Percentiles rank a stretch among this genome's conserved stretches.
These are phyloP conservation scores for Pseudanteris insignis DNA, from an alignment of 2,888 invertebrate species.

Conservation along the genomic window DNA sequence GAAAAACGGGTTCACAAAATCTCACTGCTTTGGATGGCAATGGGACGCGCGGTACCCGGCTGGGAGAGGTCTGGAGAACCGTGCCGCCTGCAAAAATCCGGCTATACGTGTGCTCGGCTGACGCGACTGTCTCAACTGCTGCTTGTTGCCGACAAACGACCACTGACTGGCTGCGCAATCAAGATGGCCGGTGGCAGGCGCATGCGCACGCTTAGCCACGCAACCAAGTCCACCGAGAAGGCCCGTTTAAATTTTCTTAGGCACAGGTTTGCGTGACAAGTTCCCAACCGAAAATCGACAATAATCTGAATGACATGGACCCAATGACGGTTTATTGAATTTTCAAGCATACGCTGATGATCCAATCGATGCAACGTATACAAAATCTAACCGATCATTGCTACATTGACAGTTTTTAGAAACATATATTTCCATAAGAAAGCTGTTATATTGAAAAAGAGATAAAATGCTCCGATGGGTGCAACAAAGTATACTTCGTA, in stretches of 20 bases:
- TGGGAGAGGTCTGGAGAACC: constrained; percentile 16
- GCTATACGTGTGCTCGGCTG: constrained; percentile 11
- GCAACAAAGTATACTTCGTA: too few relatives aligned
- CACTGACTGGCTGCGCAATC: constrained; percentile 50
- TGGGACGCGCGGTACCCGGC: too few relatives aligned
- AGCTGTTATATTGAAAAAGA: too few relatives aligned
- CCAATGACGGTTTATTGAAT: neutral
- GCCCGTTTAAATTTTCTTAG: neutral
- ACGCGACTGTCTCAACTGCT: constrained; percentile 44
- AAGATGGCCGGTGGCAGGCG: constrained; percentile 59
- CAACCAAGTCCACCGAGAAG: constrained; percentile 1
- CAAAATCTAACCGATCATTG: too few relatives aligned
- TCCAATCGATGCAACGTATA: too few relatives aligned
- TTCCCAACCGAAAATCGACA: neutral
- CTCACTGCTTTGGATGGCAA: too few relatives aligned
- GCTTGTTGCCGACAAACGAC: constrained; percentile 51
- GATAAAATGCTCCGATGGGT: too few relatives aligned
- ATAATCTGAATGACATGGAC: neutral
- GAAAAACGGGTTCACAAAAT: too few relatives aligned
- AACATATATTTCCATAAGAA: too few relatives aligned
- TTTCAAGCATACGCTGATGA: too few relatives aligned
- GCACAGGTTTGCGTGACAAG: neutral
- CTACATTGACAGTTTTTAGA: too few relatives aligned
- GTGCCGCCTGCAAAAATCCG: constrained; percentile 36
- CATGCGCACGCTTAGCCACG: constrained; percentile 50